Base-by-base conservation (phyloP, 2,888 invertebrate genomes). In the Oxycera nigricornis region DNA sequence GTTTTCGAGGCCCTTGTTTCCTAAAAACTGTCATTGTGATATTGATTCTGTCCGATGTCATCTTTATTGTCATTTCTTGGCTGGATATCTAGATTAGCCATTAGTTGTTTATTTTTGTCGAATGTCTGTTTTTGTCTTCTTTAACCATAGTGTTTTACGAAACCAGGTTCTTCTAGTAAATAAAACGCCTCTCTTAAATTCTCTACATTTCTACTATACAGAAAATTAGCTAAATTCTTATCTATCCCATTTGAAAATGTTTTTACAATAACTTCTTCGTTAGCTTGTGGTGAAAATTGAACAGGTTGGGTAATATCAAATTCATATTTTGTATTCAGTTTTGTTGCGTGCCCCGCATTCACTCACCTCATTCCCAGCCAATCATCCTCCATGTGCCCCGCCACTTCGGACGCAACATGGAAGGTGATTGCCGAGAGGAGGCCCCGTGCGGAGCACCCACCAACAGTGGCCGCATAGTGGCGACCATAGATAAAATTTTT, bases 181-280 rank as follows among this genome's bases (percentile, higher is more conserved):
- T 50, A 50, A 1, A 50, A 50, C 4, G 50, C 50, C 17, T 50
- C 50, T 50, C 50, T 50, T 50, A 50, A 50, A 50, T 50, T 50
- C 17, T 50, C 50, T 17, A 1, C 14, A n/a, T 50, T 50, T n/a
- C 77, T 65, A 57, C 76, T 77, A 61, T 75, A 75, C 57, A 77
- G 31, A 22, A 77, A 74, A 39, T 74, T 76, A 31, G 76, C 30
- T 65, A 70, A 62, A 57, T 73, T 75, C 52, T 72, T 61, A 30
- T 75, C 73, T 4, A 77, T 65, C 31, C 74, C 73, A 28, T 78
- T 77, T 14, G 74, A 30, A 59, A 76, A 77, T 22, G 68, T 77
- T 74, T 75, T 77, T 68, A 77, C 62, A 30, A 78, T 76, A 20
- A 78, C 73, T 52, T 75, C 65, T 73, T 76, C 76, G 39, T 78